Evolutionary conservation across 2,797 vertebrate species (phyloP).

Genomic region (Acanthornis magna): DNA sequence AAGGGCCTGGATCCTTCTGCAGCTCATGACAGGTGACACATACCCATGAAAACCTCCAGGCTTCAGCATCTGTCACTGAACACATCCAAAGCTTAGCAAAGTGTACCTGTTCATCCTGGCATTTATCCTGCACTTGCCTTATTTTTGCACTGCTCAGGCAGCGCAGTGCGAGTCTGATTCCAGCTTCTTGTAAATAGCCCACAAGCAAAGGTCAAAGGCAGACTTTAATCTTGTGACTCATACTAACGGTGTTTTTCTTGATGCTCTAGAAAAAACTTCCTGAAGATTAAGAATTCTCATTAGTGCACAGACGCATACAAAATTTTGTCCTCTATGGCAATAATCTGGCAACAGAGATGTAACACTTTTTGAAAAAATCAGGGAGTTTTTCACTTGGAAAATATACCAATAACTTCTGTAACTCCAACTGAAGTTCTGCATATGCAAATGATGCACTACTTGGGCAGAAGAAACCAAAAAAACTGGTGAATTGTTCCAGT

Average conservation of each 20-base stretch:
- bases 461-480: neutral
- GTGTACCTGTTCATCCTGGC: conserved; percentile 26
- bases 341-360: neutral
- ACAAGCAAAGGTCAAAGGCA: neutral
- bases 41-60: conserved; percentile 6
- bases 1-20: conserved; percentile 4
- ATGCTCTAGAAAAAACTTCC: neutral
- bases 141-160: neutral
- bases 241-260: neutral
- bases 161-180: neutral
- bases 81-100: neutral
- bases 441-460: neutral
- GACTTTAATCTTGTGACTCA: neutral
- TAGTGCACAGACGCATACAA: neutral
- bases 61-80: conserved; percentile 5
- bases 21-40: conserved; percentile 31
- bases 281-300: neutral
- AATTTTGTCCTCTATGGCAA: neutral
- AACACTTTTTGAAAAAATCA: neutral
- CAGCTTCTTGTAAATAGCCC: neutral
- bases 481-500: neutral
- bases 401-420: rapidly evolving
- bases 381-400: neutral
- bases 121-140: neutral
- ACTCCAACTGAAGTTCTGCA: neutral